phyloP scores from a whole-genome alignment of 2,113 vertebrate genomes.

The Stigmatopora argus region DNA sequence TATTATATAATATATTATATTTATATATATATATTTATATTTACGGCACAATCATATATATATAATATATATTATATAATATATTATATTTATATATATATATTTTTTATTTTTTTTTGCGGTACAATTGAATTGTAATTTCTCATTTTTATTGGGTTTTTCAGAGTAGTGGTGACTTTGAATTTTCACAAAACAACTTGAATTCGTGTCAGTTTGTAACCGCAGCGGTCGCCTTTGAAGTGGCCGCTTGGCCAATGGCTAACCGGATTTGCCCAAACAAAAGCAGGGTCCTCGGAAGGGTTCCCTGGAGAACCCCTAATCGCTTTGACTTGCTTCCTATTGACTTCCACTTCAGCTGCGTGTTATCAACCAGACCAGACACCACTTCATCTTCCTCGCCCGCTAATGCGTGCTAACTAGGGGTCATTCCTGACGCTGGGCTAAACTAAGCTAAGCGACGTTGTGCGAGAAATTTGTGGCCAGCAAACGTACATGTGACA shows the following conservation, averaged over 20 bases:
- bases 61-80: no score
- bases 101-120: no score
- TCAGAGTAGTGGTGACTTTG: neutral
- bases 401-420: conserved; percentile 58
- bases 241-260: conserved; percentile 5
- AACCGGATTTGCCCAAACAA: conserved; percentile 32
- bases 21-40: no score
- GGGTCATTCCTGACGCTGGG: conserved; percentile 16
- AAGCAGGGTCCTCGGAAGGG: conserved; percentile 7
- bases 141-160: neutral
- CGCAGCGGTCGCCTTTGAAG: conserved; percentile 12
- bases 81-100: no score
- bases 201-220: neutral
- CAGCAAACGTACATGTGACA: neutral
- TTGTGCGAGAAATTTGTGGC: neutral
- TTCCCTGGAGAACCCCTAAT: conserved; percentile 11
- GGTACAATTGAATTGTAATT: neutral
- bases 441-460: neutral
- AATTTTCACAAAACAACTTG: neutral
- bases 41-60: no score
- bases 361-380: conserved; percentile 59
- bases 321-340: conserved; percentile 41
- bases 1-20: no score
- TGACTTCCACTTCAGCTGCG: conserved; percentile 35
- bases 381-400: conserved; percentile 58